Evolutionary conservation across 1,140 invertebrate species (phyloP), one percentile per base, ranked within the genome.

Genomic region (Drosophila lacertosa): DNA sequence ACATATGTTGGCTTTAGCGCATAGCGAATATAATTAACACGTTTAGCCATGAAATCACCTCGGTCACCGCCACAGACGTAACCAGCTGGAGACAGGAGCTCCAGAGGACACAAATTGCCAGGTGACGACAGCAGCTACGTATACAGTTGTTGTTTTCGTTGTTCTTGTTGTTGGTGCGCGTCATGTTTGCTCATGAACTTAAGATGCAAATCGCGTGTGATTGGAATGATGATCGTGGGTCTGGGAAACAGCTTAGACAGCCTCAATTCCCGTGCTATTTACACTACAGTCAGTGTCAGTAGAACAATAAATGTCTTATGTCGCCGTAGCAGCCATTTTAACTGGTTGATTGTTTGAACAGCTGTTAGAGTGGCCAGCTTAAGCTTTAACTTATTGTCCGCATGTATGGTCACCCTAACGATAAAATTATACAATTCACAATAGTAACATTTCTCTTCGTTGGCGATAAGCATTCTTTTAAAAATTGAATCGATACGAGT

Each of bases 1-100:
- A 66, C 76, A 86, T 86, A 84, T 84, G 80, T 57, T 71, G 24
- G 0, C 29, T 7, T 13, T 24, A 1, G n/a, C 35, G n/a, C 4
- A 7, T 2, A 29, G 4, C 4, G 5, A 40, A 7, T 7, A 11
- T 24, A 26, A 11, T 24, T 11, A n/a, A 10, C 10, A 22, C 0
- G 9, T 42, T 48, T 40, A 32, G 10, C 18, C 33, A 11, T 3
- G 13, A 26, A 48, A 32, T 65, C 50, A 71, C 68, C 68, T 71
- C 63, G 11, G 63, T 53, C 1, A 54, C 54, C 4, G 37, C 32
- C 32, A 22, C 26, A 16, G 37, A 37, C n/a, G 37, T 10, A 11
- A 39, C 45, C 11, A 59, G 13, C 26, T 35, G 37, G 7, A 10
- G 9, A 4, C 32, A 44, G n/a, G 20, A 29, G 37, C 29, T 45